Evolutionary conservation across 2,888 invertebrate species (phyloP), one percentile per base, ranked within the genome.

Genomic region (Nineta flava): DNA sequence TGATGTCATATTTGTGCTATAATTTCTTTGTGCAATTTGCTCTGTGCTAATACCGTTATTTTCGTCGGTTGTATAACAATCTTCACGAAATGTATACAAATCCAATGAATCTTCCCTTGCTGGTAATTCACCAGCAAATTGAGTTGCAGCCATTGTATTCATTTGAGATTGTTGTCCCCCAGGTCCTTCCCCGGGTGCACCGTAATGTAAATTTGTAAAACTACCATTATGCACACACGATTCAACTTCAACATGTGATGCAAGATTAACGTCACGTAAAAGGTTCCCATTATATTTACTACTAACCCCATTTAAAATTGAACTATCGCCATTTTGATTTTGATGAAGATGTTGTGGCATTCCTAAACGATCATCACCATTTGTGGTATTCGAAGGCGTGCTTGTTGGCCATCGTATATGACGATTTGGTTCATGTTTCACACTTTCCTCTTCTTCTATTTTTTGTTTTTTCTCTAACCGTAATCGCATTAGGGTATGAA

Each of bases 401-500:
- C 9, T 17, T 54, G 65, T 66, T 10, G 65, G 59, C 73, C 72
- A 73, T 34, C 53, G 51, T 16, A 48, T 47, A 54, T 71, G 70
- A 52, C 68, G 65, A 56, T 67, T 70, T 35, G 63, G 64, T 61
- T 69, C 71, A 55, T 41, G 45, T 49, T 56, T 56, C 6, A 59
- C 53, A 40, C 68, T 67, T 57, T 68, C 68, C 62, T 75, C 71
- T 59, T 83, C 81, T 54, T 74, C 72, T 42, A 71, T 69, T 21
- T 71, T 68, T 57, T 83, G 82, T 65, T 87, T 87, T 69, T 85
- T 90, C 66, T 92, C 92, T 59, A 92, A 69, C 55, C 91, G 87
- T 55, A 94, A 66, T 53, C 94, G 78, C 94, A 95, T 94, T 48
- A 96, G 74, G 0, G 96, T 97, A 62, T 95, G 94, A 59, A 96